These are phyloP conservation scores for Perca flavescens DNA, from an alignment of 2,113 vertebrate species.

Conservation along the genomic window DNA sequence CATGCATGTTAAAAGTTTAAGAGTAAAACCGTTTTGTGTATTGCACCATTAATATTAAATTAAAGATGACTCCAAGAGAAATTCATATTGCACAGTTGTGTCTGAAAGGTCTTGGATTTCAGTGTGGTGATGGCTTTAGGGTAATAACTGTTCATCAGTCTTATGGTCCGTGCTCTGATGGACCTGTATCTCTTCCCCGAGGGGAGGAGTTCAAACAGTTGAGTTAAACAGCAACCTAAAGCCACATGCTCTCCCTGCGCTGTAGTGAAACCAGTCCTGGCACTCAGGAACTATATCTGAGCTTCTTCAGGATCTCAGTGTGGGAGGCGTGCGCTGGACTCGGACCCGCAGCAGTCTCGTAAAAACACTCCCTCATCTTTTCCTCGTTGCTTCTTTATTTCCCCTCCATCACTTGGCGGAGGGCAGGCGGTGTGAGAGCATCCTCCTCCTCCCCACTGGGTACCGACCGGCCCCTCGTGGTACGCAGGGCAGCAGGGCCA, in stretches of 20 bases:
- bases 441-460: conserved; percentile 32
- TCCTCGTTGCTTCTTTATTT: not conserved
- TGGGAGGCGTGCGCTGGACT: conserved; percentile 23
- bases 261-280: not conserved
- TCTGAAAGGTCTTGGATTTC: too few species aligned
- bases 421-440: conserved; percentile 48
- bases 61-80: too few species aligned
- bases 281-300: conserved; percentile 22
- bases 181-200: too few species aligned
- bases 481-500: conserved; percentile 35
- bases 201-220: too few species aligned
- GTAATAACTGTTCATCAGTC: too few species aligned
- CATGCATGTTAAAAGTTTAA: too few species aligned
- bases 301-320: conserved; percentile 1
- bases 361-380: conserved; percentile 13
- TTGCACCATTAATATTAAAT: too few species aligned
- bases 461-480: conserved; percentile 32
- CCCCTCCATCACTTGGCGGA: conserved; percentile 49
- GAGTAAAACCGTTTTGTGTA: too few species aligned
- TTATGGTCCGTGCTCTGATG: too few species aligned
- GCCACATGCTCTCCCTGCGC: conserved; percentile 18
- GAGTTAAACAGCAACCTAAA: not conserved
- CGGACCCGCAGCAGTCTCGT: conserved; percentile 35
- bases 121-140: too few species aligned
- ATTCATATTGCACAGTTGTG: too few species aligned